Evolutionary conservation across 2,888 invertebrate species (phyloP), one percentile per base, ranked within the genome.

Genomic region (Sarcophaga subvicina): DNA sequence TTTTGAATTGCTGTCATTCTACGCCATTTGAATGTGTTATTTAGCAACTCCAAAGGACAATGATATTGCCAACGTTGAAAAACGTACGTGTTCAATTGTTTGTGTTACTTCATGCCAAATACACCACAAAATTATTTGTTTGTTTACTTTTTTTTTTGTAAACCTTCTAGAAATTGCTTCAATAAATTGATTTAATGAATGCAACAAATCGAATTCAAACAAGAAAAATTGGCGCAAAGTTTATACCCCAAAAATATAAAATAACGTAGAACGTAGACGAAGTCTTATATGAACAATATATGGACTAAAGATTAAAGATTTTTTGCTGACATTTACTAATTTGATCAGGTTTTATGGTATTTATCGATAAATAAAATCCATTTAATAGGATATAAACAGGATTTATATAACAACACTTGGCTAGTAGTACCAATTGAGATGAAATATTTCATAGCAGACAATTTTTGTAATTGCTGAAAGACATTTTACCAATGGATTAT

Each of bases 111-210:
- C 45, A 20, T 59, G 25, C 63, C 63, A 77, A 47, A 49, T 49
- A 80, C 22, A 67, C 76, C 71, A 80, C 76, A 85, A 85, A 66
- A 77, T 77, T 72, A 80, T 60, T 71, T 79, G 64, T 79, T 54
- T 79, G 79, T 75, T 80, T 80, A 76, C 80, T 54, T 85, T 72
- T 66, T n/a, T 62, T 80, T 72, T 66, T n/a, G 60, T 11, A 49
- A 72, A 67, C 62, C 47, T 71, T 54, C 22, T 66, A 72, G 25
- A 76, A 77, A 77, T 80, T 77, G 60, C 17, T 62, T 71, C 64
- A 69, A 79, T 75, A 79, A 79, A 80, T 80, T 71, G 71, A 76
- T 75, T 63, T 73, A 77, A 72, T 79, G 73, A 75, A 64, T 67
- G 62, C 49, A 80, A 85, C 77, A 71, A 76, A 76, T 47, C 54